phyloP scores from a whole-genome alignment of 2,797 vertebrate genomes.

The Acanthurus lineatus region DNA sequence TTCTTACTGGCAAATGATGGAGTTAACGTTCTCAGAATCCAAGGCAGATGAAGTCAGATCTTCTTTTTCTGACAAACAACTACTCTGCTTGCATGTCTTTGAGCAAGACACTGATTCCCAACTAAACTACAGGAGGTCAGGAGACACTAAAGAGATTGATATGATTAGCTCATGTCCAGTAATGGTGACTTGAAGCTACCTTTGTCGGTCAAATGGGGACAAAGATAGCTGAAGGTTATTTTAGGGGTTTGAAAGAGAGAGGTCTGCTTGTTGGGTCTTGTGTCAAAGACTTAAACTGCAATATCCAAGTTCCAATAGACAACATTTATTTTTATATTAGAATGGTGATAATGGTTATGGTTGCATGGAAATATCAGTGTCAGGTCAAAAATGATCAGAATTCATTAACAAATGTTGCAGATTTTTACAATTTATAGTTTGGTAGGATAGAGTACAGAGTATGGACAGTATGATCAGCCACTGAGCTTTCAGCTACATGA shows the following conservation, averaged over 20 bases:
- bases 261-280: conserved; percentile 10
- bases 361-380: not conserved
- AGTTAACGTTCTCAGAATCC: no score
- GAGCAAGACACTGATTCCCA: conserved; percentile 2
- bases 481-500: conserved; percentile 17
- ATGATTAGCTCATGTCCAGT: conserved; percentile 14
- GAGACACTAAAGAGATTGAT: not conserved
- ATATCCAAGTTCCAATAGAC: not conserved
- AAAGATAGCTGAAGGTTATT: conserved; percentile 62
- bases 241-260: conserved; percentile 21
- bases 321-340: conserved; percentile 26
- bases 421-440: conserved; percentile 6
- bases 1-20: not conserved
- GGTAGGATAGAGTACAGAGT: not conserved
- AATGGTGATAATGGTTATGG: conserved; percentile 16
- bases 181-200: conserved; percentile 18
- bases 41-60: not conserved
- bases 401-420: not conserved
- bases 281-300: conserved; percentile 35
- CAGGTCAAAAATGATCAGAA: conserved; percentile 10
- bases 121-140: not conserved
- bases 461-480: not conserved
- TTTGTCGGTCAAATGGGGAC: conserved; percentile 43
- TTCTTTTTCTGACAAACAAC: not conserved
- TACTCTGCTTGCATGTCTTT: not conserved